These are phyloP conservation scores for Orussus abietinus DNA, from an alignment of 1,140 invertebrate species.

Conservation along the genomic window DNA sequence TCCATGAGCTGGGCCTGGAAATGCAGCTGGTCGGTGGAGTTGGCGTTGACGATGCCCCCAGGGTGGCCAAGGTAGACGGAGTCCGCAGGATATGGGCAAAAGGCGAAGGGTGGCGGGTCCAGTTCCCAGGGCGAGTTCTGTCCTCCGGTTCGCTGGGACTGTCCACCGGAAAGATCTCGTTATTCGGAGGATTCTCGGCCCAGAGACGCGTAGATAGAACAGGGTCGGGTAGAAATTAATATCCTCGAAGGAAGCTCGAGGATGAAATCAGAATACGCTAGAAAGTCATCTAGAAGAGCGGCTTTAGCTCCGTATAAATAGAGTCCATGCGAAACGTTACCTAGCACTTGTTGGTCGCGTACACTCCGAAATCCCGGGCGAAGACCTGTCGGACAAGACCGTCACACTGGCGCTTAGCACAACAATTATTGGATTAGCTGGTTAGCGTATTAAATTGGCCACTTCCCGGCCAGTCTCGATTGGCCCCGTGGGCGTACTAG, in stretches of 20 bases:
- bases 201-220: too few relatives aligned
- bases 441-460: conserved; percentile 1
- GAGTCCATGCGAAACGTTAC: conserved; percentile 21
- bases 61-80: conserved; percentile 32
- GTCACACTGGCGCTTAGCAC: conserved; percentile 36
- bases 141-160: conserved; percentile 33
- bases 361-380: conserved; percentile 41
- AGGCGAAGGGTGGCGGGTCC: conserved; percentile 37
- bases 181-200: too few relatives aligned
- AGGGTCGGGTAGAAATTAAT: too few relatives aligned
- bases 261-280: too few relatives aligned
- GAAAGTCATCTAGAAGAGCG: too few relatives aligned
- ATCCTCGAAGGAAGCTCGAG: too few relatives aligned
- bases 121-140: conserved; percentile 47
- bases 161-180: too few relatives aligned
- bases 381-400: conserved; percentile 44
- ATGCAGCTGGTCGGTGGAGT: conserved; percentile 45
- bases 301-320: too few relatives aligned
- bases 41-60: conserved; percentile 27
- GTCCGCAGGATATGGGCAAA: conserved; percentile 37
- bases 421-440: conserved; percentile 31
- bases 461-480: too few relatives aligned
- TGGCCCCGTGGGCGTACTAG: too few relatives aligned
- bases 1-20: conserved; percentile 58
- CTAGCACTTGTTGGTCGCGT: conserved; percentile 39